Evolutionary conservation across 2,113 vertebrate genomes (phyloP).

Genomic region (Nothobranchius kuhntae): DNA sequence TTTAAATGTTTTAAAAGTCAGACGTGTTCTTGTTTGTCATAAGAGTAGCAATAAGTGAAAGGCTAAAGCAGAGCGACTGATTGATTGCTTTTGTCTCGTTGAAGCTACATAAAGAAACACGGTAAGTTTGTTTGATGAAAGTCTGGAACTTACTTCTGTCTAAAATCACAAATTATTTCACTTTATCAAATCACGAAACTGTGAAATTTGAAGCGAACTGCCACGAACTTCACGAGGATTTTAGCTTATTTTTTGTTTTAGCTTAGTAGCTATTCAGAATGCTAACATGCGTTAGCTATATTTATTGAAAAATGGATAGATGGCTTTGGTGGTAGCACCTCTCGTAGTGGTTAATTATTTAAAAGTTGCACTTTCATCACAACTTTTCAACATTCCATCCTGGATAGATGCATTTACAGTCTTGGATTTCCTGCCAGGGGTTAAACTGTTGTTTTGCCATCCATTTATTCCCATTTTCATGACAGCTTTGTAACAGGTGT

Average conservation of each 20-base stretch:
- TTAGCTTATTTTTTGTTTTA: no score
- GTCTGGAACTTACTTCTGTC: neutral
- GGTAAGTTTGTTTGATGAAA: no score
- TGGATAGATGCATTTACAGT: neutral
- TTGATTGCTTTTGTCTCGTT: neutral
- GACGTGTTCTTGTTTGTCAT: neutral
- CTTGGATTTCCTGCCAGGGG: neutral
- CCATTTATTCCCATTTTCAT: neutral
- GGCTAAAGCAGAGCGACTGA: rapidly evolving
- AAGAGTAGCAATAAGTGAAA: neutral
- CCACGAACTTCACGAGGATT: no score
- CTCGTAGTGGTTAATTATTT: neutral
- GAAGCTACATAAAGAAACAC: conserved; percentile 35
- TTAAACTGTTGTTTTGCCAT: neutral
- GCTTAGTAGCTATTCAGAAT: neutral
- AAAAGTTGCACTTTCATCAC: neutral
- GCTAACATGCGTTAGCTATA: neutral
- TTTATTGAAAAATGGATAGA: no score
- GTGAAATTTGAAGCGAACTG: no score
- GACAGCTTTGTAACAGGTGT: neutral
- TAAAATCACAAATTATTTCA: neutral
- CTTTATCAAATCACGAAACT: neutral
- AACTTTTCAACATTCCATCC: no score
- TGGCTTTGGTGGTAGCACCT: neutral
- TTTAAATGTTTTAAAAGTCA: conserved; percentile 77